Percentiles rank a stretch among this genome's conserved stretches.
Conservation (phyloP, 2,888 invertebrate species). For the Lycophotia porphyrea region DNA sequence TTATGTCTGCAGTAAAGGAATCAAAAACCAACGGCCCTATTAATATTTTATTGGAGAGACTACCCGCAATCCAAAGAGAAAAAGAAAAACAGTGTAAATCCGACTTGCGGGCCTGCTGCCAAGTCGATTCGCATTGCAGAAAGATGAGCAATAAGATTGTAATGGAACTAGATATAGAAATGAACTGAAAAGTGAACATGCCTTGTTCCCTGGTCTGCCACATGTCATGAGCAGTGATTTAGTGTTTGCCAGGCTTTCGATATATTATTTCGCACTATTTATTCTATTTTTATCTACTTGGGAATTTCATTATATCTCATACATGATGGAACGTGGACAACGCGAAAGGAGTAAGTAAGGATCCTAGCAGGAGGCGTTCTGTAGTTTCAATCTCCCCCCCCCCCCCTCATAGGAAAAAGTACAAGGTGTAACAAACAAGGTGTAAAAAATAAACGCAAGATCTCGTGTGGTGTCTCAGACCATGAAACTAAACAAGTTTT, state of each 20-base stretch:
- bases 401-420: background rate
- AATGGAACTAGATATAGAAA: conserved; percentile 72
- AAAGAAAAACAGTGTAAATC: conserved; percentile 76
- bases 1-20: background rate
- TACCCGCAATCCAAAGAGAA: conserved; percentile 46
- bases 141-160: conserved; percentile 79
- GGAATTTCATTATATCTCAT: background rate
- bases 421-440: no score
- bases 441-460: no score
- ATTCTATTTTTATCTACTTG: background rate
- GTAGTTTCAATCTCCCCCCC: background rate
- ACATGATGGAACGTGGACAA: background rate
- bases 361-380: background rate
- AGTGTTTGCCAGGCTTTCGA: conserved; percentile 20
- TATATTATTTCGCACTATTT: background rate
- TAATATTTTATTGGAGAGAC: conserved; percentile 57
- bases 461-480: no score
- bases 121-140: conserved; percentile 82
- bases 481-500: no score
- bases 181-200: conserved; percentile 62
- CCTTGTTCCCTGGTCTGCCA: conserved; percentile 29
- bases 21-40: conserved; percentile 26
- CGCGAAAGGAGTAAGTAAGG: background rate
- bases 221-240: conserved; percentile 42
- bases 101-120: conserved; percentile 78